Evolutionary conservation across 2,113 vertebrate genomes (phyloP).

Genomic region (Phaetusa simplex): DNA sequence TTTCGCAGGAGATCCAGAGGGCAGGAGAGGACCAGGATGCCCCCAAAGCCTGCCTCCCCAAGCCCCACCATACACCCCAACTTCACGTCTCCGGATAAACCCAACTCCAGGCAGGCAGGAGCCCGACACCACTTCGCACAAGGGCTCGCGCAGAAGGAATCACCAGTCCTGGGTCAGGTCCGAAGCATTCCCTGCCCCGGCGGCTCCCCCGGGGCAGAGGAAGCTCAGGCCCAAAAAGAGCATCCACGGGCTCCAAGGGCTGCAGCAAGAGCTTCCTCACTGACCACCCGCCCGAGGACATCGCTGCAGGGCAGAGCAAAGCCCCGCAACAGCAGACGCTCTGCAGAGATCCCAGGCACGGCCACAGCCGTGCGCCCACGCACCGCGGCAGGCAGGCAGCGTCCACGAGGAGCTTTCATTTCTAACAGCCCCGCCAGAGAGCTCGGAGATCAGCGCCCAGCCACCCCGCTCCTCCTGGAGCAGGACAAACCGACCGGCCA

Average conservation of each 20-base stretch:
- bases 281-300: rapidly evolving
- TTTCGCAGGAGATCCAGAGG: neutral
- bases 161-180: neutral
- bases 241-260: rapidly evolving
- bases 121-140: rapidly evolving
- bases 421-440: neutral
- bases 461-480: neutral
- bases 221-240: no score
- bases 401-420: neutral
- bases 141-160: neutral
- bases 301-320: neutral
- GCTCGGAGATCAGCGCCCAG: neutral
- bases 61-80: neutral
- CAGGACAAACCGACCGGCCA: rapidly evolving
- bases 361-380: rapidly evolving
- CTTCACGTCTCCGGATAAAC: rapidly evolving
- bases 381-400: neutral
- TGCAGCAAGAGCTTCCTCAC: neutral
- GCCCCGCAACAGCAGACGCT: neutral
- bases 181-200: neutral
- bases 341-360: neutral
- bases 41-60: neutral
- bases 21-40: neutral
- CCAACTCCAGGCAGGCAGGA: neutral
- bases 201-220: rapidly evolving